Evolutionary conservation across 2,888 invertebrate species (phyloP), one percentile per base, ranked within the genome.

Genomic region (Argyresthia albistria): DNA sequence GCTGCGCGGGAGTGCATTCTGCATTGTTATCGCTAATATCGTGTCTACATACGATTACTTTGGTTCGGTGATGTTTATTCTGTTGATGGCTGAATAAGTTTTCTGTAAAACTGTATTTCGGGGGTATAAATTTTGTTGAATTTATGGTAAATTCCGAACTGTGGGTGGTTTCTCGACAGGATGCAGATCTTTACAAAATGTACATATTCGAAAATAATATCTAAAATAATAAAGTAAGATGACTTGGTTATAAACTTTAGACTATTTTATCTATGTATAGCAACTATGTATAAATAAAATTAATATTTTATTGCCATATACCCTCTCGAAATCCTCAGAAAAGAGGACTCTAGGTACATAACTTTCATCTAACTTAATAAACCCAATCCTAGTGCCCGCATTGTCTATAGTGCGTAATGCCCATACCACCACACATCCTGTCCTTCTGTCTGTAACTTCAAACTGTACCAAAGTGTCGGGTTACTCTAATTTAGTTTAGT

Each of bases 1-100:
- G 66, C 66, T 70, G 76, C 68, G 70, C 67, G 46, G 62, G 63
- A 66, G 66, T 63, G 73, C 70, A 71, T 69, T 70, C 70, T 69
- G 81, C 77, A 86, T 86, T 86, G 83, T 86, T 82, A 78, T 80
- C 77, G 73, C 71, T 75, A 70, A 75, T 76, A 79, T 79, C 73
- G 69, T 73, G 74, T 47, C 48, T 51, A 42, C 43, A 42, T 47
- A 35, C 25, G 25, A 37, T 10, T 48, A 48, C 12, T 48, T 36
- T 11, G 10, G 25, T 25, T 25, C 25, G 25, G 6, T 25, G 25
- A 25, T 25, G 25, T 25, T 42, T 42, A 42, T 42, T 42, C 69
- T 66, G 74, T 73, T 80, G 80, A 80, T 80, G 77, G 73, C 67
- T 73, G 78, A 77, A 82, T 81, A 77, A 63, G 76, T 78, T 69